phyloP scores from a whole-genome alignment of 2,797 vertebrate genomes.

The Mallotus villosus region DNA sequence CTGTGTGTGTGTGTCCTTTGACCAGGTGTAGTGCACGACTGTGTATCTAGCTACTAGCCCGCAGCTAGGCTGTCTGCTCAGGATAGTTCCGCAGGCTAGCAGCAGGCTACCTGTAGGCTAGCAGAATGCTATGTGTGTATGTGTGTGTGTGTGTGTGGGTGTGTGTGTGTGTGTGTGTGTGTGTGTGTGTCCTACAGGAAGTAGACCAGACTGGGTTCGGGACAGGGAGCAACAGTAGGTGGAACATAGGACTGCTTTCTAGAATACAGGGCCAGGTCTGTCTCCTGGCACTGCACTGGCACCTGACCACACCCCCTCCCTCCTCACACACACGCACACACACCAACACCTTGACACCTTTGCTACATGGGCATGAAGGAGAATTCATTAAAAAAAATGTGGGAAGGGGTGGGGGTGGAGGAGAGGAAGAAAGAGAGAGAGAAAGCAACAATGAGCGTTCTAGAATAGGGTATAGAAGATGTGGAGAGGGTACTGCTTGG shows the following conservation, averaged over 20 bases:
- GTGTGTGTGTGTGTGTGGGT: not conserved
- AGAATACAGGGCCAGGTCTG: not conserved
- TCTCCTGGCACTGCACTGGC: not conserved
- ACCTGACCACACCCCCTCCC: not conserved
- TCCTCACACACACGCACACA: not conserved
- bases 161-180: not conserved
- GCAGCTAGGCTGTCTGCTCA: too few relatives aligned
- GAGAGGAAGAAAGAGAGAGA: not conserved
- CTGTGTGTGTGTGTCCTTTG: too few relatives aligned
- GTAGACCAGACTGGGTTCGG: too few relatives aligned
- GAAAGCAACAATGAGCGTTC: not conserved
- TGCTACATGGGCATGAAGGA: not conserved
- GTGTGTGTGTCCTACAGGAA: not conserved
- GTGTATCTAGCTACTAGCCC: too few relatives aligned
- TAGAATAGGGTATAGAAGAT: slow-evolving; percentile 37
- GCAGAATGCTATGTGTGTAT: not conserved
- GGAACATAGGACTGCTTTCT: not conserved
- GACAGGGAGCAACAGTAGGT: not conserved
- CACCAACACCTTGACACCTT: not conserved
- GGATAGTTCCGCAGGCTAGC: too few relatives aligned
- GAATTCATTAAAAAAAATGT: not conserved
- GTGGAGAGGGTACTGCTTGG: slow-evolving; percentile 26
- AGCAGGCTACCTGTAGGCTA: too few relatives aligned
- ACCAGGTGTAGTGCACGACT: too few relatives aligned
- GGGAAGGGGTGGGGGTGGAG: too few relatives aligned